A percentile compares a stretch with the other conserved stretches of the same genome.
These are phyloP conservation scores for Xerus inauris DNA, from an alignment of 2,113 vertebrate genomes.

Conservation along the genomic window DNA sequence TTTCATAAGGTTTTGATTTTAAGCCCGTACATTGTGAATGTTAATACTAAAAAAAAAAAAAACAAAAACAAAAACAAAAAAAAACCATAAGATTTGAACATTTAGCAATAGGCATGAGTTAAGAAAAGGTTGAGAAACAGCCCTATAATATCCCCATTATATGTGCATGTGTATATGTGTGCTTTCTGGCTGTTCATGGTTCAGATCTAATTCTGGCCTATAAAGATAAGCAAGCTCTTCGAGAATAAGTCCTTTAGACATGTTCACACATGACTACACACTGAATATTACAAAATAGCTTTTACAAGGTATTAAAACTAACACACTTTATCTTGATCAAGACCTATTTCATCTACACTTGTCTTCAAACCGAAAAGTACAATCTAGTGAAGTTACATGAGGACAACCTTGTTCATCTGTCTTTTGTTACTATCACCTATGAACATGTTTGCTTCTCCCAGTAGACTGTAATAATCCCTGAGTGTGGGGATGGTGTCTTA, in stretches of 20 bases:
- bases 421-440: neutral
- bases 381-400: neutral
- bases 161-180: too few species aligned
- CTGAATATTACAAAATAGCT: neutral
- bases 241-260: neutral
- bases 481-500: neutral
- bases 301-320: constrained; percentile 38
- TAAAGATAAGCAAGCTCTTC: neutral
- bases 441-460: neutral
- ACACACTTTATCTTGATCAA: neutral
- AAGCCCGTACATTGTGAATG: neutral
- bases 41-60: neutral
- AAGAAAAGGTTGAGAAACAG: neutral
- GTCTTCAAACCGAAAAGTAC: neutral
- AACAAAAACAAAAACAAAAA: too few species aligned
- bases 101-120: neutral
- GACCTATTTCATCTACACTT: neutral
- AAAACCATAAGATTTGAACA: neutral
- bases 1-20: neutral
- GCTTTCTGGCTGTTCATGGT: neutral
- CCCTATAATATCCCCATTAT: neutral
- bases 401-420: neutral
- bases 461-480: neutral
- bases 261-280: neutral
- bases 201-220: neutral